A percentile compares a stretch with the other conserved stretches of the same genome.
Conservation (phyloP, 1,140 invertebrate genomes). For the Trichoplusia ni region DNA sequence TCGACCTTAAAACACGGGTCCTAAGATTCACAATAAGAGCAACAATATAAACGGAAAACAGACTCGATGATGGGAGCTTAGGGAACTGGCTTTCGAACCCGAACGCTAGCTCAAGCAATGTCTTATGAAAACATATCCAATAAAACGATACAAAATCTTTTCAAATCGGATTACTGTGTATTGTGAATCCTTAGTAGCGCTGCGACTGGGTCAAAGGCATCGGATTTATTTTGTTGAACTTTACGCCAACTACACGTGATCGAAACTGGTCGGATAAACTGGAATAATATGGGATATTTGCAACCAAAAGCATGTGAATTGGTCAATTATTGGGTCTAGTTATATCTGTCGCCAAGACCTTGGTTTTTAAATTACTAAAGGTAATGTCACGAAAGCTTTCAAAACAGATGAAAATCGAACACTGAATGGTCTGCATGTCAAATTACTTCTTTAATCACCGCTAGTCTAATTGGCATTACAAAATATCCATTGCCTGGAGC, state of each 20-base stretch:
- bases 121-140: conserved; percentile 27
- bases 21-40: conserved; percentile 1
- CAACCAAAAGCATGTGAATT: too few relatives aligned
- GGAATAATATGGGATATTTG: too few relatives aligned
- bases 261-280: too few relatives aligned
- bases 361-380: too few relatives aligned
- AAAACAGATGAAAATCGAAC: not conserved
- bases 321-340: too few relatives aligned
- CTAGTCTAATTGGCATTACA: conserved; percentile 18
- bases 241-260: conserved; percentile 7
- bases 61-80: not conserved
- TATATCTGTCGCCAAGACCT: too few relatives aligned
- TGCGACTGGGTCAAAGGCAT: conserved; percentile 45
- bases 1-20: not conserved
- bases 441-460: not conserved
- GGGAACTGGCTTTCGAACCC: not conserved
- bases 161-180: conserved; percentile 56
- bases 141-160: conserved; percentile 38
- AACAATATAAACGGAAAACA: not conserved
- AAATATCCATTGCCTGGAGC: conserved; percentile 17
- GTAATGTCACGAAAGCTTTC: too few relatives aligned
- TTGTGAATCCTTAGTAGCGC: conserved; percentile 47
- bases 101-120: not conserved
- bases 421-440: not conserved
- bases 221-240: conserved; percentile 35